phyloP scores from a whole-genome alignment of 2,797 vertebrate species.

The Geotrypetes seraphini region DNA sequence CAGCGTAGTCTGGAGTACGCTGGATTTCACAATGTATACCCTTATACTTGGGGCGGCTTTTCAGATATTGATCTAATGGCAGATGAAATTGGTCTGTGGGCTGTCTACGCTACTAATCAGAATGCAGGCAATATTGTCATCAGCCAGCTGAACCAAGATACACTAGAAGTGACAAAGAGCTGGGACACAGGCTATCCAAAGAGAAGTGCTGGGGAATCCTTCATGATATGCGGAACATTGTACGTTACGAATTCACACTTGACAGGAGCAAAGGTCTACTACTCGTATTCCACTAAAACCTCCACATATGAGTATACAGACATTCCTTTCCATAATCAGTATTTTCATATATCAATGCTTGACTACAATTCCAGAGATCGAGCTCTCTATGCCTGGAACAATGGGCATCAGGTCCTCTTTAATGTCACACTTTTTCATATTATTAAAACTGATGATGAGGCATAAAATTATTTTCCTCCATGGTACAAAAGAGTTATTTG shows the following conservation, averaged over 20 bases:
- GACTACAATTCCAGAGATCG: constrained; percentile 93
- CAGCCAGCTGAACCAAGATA: constrained; percentile 83
- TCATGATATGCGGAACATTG: constrained; percentile 95
- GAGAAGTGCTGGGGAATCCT: constrained; percentile 90
- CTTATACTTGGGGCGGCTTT: constrained; percentile 93
- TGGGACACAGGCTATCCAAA: constrained; percentile 96
- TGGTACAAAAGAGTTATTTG: constrained; percentile 1
- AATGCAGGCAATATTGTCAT: constrained; percentile 95
- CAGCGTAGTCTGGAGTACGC: constrained; percentile 89
- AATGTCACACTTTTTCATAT: constrained; percentile 95
- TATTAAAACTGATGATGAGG: constrained; percentile 91
- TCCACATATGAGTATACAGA: constrained; percentile 93
- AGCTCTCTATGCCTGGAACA: constrained; percentile 95
- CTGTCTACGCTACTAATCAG: constrained; percentile 92
- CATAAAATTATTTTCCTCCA: constrained; percentile 51
- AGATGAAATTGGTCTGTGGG: constrained; percentile 93
- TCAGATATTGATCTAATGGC: constrained; percentile 97
- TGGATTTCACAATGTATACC: constrained; percentile 94
- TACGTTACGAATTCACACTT: constrained; percentile 95
- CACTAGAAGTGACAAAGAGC: constrained; percentile 81
- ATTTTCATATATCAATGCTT: constrained; percentile 98
- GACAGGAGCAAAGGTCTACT: constrained; percentile 95
- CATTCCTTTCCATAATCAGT: constrained; percentile 96
- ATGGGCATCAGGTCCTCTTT: constrained; percentile 94
- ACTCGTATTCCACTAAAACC: constrained; percentile 90